Evolutionary conservation across 2,888 invertebrate genomes (phyloP).

Genomic region (Heteromurus nitidus): DNA sequence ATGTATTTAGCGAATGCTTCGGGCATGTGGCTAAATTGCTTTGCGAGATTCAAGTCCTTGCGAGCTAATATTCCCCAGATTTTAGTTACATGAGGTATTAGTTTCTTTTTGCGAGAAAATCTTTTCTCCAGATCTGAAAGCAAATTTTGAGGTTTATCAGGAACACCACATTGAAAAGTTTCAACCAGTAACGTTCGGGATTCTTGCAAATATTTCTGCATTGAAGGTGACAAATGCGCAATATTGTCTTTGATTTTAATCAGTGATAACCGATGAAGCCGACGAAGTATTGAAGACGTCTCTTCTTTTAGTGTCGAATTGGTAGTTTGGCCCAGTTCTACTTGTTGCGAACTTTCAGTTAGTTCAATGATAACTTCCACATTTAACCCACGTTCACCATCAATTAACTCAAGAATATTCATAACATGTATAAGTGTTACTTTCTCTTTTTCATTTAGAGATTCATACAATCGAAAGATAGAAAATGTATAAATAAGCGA

Average conservation of each 20-base stretch:
- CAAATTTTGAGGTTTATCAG: not conserved
- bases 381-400: conserved; percentile 11
- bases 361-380: not conserved
- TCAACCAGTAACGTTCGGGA: too few relatives aligned
- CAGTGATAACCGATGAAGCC: not conserved
- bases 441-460: conserved; percentile 9
- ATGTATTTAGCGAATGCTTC: conserved; percentile 15
- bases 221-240: not conserved
- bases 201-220: conserved; percentile 2
- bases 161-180: not conserved
- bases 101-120: not conserved
- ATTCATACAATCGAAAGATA: too few relatives aligned
- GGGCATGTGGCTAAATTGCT: conserved; percentile 11
- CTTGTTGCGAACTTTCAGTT: too few relatives aligned
- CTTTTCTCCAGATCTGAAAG: not conserved
- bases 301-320: not conserved
- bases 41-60: not conserved
- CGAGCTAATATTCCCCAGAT: not conserved
- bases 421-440: not conserved
- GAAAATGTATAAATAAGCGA: too few relatives aligned
- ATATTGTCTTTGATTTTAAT: not conserved
- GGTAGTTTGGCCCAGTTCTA: not conserved
- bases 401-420: conserved; percentile 1
- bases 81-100: conserved; percentile 12
- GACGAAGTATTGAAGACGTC: not conserved